These are phyloP conservation scores for Triplophysa dalaica DNA, from an alignment of 2,113 vertebrate genomes.

Conservation along the genomic window DNA sequence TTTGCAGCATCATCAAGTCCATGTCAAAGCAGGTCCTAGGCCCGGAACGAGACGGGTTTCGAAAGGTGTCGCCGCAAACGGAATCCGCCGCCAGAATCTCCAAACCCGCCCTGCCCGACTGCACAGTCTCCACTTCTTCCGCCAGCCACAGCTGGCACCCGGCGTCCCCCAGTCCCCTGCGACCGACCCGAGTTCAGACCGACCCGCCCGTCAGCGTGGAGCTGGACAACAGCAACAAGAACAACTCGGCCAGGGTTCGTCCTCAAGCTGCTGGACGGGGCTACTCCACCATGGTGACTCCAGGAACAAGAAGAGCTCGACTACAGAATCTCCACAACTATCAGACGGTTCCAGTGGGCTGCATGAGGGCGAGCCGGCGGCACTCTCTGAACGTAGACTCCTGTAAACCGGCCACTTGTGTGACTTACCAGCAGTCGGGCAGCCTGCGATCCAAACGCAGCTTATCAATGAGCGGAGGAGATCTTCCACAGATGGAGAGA, in stretches of 20 bases:
- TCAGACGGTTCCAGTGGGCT: slow-evolving; percentile 86
- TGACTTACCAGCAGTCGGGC: slow-evolving; percentile 68
- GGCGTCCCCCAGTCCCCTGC: slow-evolving; percentile 77
- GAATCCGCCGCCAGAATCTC: slow-evolving; percentile 41
- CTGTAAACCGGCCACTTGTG: slow-evolving; percentile 67
- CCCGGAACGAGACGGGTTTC: slow-evolving; percentile 82
- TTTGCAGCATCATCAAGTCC: slow-evolving; percentile 84
- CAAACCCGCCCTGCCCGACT: slow-evolving; percentile 83
- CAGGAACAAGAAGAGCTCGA: slow-evolving; percentile 78
- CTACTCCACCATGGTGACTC: slow-evolving; percentile 69
- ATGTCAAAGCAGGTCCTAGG: slow-evolving; percentile 88
- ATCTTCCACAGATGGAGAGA: slow-evolving; percentile 75
- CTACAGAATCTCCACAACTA: slow-evolving; percentile 83
- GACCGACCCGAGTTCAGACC: slow-evolving; percentile 78
- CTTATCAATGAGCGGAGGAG: slow-evolving; percentile 87
- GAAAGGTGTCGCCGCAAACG: slow-evolving; percentile 65
- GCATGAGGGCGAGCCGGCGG: slow-evolving; percentile 79
- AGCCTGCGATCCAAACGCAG: slow-evolving; percentile 84
- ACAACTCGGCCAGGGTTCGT: slow-evolving; percentile 88
- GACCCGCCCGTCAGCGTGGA: slow-evolving; percentile 76
- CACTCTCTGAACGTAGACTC: slow-evolving; percentile 84
- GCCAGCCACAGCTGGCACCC: slow-evolving; percentile 88
- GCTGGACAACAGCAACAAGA: slow-evolving; percentile 89
- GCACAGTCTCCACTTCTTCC: slow-evolving; percentile 85
- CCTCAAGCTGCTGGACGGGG: slow-evolving; percentile 53